These are phyloP conservation scores for Peribatodes rhomboidaria DNA, from an alignment of 2,888 invertebrate genomes.

Conservation along the genomic window DNA sequence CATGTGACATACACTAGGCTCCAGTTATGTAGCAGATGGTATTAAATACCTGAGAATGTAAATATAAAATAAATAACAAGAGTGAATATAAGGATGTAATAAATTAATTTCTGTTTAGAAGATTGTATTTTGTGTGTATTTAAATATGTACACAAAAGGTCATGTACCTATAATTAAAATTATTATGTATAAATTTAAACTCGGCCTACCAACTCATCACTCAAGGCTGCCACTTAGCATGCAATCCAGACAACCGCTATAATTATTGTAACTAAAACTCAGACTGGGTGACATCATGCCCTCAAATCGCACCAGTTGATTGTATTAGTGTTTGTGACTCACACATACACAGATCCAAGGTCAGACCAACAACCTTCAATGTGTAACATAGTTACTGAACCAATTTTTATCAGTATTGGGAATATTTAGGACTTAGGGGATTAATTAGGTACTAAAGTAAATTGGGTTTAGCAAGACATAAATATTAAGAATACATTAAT, in stretches of 20 bases:
- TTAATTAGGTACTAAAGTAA: too few relatives aligned
- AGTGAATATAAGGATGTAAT: too few relatives aligned
- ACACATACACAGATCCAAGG: slow-evolving; percentile 62
- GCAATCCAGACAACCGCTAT: slow-evolving; percentile 55
- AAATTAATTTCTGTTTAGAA: too few relatives aligned
- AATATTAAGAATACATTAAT: too few relatives aligned
- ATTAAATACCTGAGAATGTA: too few relatives aligned
- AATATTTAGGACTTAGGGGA: too few relatives aligned
- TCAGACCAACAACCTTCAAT: slow-evolving; percentile 36
- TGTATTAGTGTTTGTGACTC: slow-evolving; percentile 60
- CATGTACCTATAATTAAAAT: background rate
- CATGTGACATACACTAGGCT: too few relatives aligned
- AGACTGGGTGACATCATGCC: slow-evolving; percentile 75
- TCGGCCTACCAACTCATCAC: slow-evolving; percentile 44
- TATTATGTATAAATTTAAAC: background rate
- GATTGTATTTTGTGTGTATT: too few relatives aligned
- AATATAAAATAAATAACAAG: too few relatives aligned
- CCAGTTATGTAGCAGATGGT: too few relatives aligned
- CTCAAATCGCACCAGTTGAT: slow-evolving; percentile 58
- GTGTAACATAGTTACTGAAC: slow-evolving; percentile 15
- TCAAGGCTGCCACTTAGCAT: slow-evolving; percentile 70
- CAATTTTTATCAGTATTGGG: background rate
- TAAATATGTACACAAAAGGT: too few relatives aligned
- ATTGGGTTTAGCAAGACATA: too few relatives aligned
- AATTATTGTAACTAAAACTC: slow-evolving; percentile 64